phyloP scores from a whole-genome alignment of 2,888 invertebrate genomes.

The Tribolium freemani region DNA sequence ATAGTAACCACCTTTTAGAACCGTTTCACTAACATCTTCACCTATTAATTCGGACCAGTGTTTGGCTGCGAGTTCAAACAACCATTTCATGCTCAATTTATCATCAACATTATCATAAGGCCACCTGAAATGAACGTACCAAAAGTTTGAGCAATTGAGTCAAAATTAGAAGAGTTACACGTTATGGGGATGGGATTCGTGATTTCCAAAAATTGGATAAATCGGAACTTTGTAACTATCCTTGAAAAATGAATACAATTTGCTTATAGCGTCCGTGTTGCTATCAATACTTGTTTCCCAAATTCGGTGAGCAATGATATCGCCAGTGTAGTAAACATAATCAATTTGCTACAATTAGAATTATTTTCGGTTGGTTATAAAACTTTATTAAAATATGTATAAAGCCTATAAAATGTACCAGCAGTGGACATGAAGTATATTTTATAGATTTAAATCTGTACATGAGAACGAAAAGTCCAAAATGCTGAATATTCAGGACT shows the following conservation, averaged over 20 bases:
- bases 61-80: constrained; percentile 79
- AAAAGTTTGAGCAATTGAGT: not conserved
- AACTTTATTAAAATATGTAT: too few relatives aligned
- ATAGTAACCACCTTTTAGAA: constrained; percentile 82
- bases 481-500: too few relatives aligned
- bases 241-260: constrained; percentile 67
- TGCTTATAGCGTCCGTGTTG: constrained; percentile 74
- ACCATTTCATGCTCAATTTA: constrained; percentile 75
- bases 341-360: constrained; percentile 73
- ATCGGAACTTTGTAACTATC: constrained; percentile 70
- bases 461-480: too few relatives aligned
- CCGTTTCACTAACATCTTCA: constrained; percentile 72
- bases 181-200: constrained; percentile 83
- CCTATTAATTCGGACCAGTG: constrained; percentile 80
- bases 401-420: too few relatives aligned
- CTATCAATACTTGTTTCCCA: constrained; percentile 83
- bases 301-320: constrained; percentile 88
- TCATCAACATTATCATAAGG: constrained; percentile 37
- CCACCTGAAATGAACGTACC: constrained; percentile 8
- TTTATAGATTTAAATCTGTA: too few relatives aligned
- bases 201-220: constrained; percentile 78
- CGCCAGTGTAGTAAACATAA: constrained; percentile 87
- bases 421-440: too few relatives aligned
- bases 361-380: too few relatives aligned
- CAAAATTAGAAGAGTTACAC: constrained; percentile 72